Evolutionary conservation across 2,113 vertebrate genomes (phyloP).

Genomic region (Girardinichthys multiradiatus): DNA sequence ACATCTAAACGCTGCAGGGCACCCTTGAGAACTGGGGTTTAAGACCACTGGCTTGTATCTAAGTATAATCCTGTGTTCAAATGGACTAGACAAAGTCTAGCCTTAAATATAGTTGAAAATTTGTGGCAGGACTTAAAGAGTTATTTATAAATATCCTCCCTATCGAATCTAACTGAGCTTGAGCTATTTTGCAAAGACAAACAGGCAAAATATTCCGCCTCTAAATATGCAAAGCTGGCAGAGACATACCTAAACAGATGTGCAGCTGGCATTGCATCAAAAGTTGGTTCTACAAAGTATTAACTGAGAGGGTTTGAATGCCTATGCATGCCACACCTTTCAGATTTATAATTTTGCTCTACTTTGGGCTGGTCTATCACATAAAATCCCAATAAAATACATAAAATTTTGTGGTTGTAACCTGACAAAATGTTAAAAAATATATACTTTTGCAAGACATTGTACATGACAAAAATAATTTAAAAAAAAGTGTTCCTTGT

Average conservation of each 20-base stretch:
- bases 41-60: too few relatives aligned
- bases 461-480: not conserved
- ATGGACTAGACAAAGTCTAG: too few relatives aligned
- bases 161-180: too few relatives aligned
- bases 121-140: not conserved
- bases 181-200: not conserved
- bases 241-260: not conserved
- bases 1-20: too few relatives aligned
- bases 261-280: not conserved
- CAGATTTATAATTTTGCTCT: not conserved
- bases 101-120: not conserved
- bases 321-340: not conserved
- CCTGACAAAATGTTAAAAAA: not conserved
- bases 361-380: not conserved
- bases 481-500: slow-evolving; percentile 12
- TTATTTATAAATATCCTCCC: not conserved
- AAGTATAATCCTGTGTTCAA: too few relatives aligned
- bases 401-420: not conserved
- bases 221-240: too few relatives aligned
- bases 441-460: not conserved
- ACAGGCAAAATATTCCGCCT: not conserved
- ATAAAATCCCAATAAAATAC: not conserved
- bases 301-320: too few relatives aligned
- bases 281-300: too few relatives aligned
- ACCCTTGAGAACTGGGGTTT: too few relatives aligned